phyloP scores from a whole-genome alignment of 2,888 invertebrate species.

The Liposcelis brunnea region DNA sequence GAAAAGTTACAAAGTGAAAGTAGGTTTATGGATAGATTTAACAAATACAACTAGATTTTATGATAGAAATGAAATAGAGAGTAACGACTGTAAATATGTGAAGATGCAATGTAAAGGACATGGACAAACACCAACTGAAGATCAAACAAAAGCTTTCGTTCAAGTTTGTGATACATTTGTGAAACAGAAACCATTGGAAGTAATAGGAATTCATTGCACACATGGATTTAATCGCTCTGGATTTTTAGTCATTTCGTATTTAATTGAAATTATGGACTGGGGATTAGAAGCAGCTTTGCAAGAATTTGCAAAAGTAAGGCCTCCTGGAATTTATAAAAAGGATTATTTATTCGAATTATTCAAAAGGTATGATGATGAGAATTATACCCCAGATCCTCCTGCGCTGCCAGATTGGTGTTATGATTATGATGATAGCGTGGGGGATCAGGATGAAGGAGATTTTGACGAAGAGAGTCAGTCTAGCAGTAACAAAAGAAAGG shows the following conservation, averaged over 20 bases:
- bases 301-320: conserved; percentile 56
- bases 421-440: conserved; percentile 33
- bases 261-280: conserved; percentile 70
- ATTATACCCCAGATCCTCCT: conserved; percentile 41
- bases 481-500: conserved; percentile 1
- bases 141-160: conserved; percentile 75
- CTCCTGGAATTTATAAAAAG: conserved; percentile 94
- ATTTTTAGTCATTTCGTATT: conserved; percentile 79
- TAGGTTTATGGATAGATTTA: conserved; percentile 93
- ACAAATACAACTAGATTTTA: conserved; percentile 93
- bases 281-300: conserved; percentile 68
- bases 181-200: conserved; percentile 56
- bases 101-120: conserved; percentile 85
- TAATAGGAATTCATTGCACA: conserved; percentile 81
- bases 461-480: conserved; percentile 20
- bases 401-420: conserved; percentile 81
- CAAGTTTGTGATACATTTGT: conserved; percentile 62
- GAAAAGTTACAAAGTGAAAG: conserved; percentile 59
- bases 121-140: conserved; percentile 73
- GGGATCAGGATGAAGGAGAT: conserved; percentile 25
- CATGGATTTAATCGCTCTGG: conserved; percentile 99
- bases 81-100: conserved; percentile 59
- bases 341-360: conserved; percentile 86
- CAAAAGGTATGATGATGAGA: conserved; percentile 55
- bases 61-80: conserved; percentile 59